Evolutionary conservation across 2,797 vertebrate genomes (phyloP), one percentile per base, ranked within the genome.

Genomic region (Lophius americanus): DNA sequence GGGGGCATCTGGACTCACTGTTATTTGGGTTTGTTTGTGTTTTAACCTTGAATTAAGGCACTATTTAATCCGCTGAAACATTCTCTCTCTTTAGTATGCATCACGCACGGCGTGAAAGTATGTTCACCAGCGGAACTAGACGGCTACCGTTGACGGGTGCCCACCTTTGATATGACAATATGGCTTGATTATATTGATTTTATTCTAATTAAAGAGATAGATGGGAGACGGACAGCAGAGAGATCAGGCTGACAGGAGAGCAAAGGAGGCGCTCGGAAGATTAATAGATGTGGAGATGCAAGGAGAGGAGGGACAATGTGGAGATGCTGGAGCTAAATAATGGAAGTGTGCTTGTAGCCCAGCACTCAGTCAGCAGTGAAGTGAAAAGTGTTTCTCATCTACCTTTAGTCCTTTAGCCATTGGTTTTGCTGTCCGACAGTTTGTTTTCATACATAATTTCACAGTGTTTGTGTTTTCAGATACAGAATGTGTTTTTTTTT

Each of bases 11-110:
- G 65, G 57, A 72, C 55, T 43, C 57, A 12, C 9, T 65, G 64
- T 71, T 84, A 70, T 87, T 83, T 86, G 67, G 82, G 60, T 82
- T 81, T 58, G 59, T 76, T 64, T 84, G 44, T 59, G 66, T 79
- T 85, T 79, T 85, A 80, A 86, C 88, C 87, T 91, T 90, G 78
- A 73, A 79, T 74, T 64, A 12, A 73, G 87, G 83, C 79, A 60
- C 8, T 43, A 0, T 52, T 43, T 32, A 56, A 68, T 52, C 37
- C 23, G 33, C 41, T 43, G 42, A 55, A 64, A 50, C 56, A 51
- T 73, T 82, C 54, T 32, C 13, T 32, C 43, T 81, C 46, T 63
- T 87, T 70, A 53, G 7, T 64, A 64, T 71, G 68, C 70, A 46
- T 23, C 44, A 9, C 32, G 39, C 50, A 10, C 37, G 33, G 14